phyloP scores from a whole-genome alignment of 30 jellyfish, hydroid and myxozoan genomes.

The Rhopilema esculentum region DNA sequence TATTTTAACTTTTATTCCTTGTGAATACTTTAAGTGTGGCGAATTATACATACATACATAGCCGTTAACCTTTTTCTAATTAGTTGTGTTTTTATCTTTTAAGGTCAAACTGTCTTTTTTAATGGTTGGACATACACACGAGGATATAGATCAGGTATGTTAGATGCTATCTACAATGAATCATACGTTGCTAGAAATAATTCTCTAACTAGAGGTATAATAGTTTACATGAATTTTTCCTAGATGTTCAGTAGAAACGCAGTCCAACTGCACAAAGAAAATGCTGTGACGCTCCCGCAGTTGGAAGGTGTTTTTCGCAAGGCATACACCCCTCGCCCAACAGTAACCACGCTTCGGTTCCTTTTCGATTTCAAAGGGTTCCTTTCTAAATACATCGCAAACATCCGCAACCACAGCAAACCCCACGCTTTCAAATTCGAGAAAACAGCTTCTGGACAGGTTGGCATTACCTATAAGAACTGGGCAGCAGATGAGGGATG shows the following conservation, averaged over 20 bases:
- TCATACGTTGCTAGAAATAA: neutral
- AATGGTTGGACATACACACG: neutral
- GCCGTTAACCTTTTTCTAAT: neutral
- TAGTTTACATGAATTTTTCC: neutral
- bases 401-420: conserved; percentile 5
- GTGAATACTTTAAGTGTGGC: no score
- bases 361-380: conserved; percentile 3
- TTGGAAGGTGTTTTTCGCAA: neutral
- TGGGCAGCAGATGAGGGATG: conserved; percentile 6
- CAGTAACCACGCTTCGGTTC: neutral
- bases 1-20: no score
- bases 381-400: neutral
- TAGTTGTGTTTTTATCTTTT: neutral
- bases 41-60: no score
- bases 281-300: conserved; percentile 1
- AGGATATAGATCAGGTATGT: neutral
- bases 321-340: conserved; percentile 6
- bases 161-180: neutral
- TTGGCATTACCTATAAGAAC: neutral
- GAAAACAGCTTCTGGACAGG: neutral
- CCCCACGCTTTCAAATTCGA: conserved; percentile 11
- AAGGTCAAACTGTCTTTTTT: neutral
- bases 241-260: conserved; percentile 3
- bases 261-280: conserved; percentile 5
- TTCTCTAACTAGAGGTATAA: neutral